Conservation (phyloP, 1,140 invertebrate genomes). For the Euwallacea similis region DNA sequence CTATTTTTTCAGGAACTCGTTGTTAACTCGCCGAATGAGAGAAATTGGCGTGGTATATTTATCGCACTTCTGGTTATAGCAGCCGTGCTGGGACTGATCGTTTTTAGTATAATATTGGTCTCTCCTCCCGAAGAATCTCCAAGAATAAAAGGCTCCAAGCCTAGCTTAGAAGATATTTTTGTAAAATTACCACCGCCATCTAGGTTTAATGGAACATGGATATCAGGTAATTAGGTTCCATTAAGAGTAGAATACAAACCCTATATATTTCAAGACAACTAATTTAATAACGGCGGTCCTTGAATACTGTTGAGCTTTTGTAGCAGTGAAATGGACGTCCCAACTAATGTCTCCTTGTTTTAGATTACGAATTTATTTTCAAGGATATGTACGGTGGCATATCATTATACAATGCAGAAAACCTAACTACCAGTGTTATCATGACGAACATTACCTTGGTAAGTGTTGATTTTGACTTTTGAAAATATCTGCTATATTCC, state of each 20-base stretch:
- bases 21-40: constrained; percentile 74
- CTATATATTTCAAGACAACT: background rate
- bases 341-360: constrained; percentile 47
- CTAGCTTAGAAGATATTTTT: constrained; percentile 68
- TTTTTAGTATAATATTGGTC: constrained; percentile 83
- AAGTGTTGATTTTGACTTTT: constrained; percentile 56
- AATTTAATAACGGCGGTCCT: background rate
- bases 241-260: background rate
- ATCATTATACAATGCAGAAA: constrained; percentile 71
- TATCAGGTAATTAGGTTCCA: constrained; percentile 64
- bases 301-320: no score
- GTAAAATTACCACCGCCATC: constrained; percentile 62
- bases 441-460: constrained; percentile 82
- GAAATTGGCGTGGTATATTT: constrained; percentile 88
- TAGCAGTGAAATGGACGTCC: no score
- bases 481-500: background rate
- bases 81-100: constrained; percentile 80
- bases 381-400: constrained; percentile 71
- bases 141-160: constrained; percentile 65
- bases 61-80: constrained; percentile 87
- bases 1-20: constrained; percentile 70
- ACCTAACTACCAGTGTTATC: constrained; percentile 66
- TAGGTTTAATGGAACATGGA: constrained; percentile 78
- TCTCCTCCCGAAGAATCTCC: constrained; percentile 74
- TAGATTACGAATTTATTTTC: constrained; percentile 71